Evolutionary conservation across 2,113 vertebrate species (phyloP).

Genomic region (Epinephelus fuscoguttatus): DNA sequence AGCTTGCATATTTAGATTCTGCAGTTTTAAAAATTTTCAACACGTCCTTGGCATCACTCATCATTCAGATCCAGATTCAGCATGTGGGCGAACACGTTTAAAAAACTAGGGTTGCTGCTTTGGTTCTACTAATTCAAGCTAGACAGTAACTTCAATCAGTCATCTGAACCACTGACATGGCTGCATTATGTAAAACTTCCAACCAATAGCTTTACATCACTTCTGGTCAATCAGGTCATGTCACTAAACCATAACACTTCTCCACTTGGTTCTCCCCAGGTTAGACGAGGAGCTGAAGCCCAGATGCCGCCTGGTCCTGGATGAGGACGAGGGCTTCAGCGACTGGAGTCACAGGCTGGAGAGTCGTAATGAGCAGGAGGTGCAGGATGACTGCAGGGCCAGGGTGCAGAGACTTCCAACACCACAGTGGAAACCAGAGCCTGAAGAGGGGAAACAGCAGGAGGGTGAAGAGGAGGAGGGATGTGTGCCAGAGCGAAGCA

Average conservation of each 20-base stretch:
- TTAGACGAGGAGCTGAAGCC: constrained; percentile 80
- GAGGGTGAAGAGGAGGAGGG: constrained; percentile 38
- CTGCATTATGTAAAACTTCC: background rate
- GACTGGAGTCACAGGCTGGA: constrained; percentile 91
- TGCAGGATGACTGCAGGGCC: constrained; percentile 1
- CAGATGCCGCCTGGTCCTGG: constrained; percentile 78
- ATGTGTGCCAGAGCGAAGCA: constrained; percentile 5
- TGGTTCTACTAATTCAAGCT: background rate
- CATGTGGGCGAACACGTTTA: background rate
- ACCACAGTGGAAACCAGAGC: constrained; percentile 19
- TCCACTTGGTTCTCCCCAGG: constrained; percentile 61
- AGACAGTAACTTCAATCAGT: background rate
- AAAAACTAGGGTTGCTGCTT: background rate
- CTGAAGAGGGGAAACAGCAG: constrained; percentile 32
- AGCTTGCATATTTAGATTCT: background rate
- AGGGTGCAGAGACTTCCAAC: constrained; percentile 6
- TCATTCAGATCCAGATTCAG: background rate
- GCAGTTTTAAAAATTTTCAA: background rate
- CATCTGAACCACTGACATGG: background rate
- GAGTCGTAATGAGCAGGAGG: constrained; percentile 74
- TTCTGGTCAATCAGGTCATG: background rate
- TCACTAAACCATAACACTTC: background rate
- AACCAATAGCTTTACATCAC: background rate
- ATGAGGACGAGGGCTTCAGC: constrained; percentile 94
- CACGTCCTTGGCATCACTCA: background rate